Evolutionary conservation across 2,888 invertebrate species (phyloP).

Genomic region (Creontiades dilutus): DNA sequence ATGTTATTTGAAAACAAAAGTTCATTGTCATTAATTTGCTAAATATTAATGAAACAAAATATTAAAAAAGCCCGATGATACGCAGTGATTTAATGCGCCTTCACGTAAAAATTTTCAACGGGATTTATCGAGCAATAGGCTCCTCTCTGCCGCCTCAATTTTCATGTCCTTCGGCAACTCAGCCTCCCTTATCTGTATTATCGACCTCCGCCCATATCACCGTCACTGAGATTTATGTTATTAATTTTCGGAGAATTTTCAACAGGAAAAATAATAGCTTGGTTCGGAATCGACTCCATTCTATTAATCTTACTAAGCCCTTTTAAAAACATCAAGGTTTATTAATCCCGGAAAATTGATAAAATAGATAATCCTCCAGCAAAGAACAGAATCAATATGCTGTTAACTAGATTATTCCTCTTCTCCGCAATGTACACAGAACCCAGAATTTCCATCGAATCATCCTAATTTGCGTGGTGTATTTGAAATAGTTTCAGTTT

Average conservation of each 20-base stretch:
- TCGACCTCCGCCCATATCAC: neutral
- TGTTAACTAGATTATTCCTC: too few species aligned
- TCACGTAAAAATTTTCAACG: neutral
- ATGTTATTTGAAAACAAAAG: too few species aligned
- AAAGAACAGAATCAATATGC: too few species aligned
- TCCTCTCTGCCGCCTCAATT: neutral
- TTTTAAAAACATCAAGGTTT: neutral
- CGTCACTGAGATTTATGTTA: constrained; percentile 20
- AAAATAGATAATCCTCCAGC: neutral
- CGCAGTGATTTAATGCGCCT: too few species aligned
- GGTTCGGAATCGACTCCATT: neutral
- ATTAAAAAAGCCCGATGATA: too few species aligned
- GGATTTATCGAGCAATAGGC: neutral
- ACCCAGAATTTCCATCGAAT: too few species aligned
- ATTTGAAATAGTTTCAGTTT: too few species aligned
- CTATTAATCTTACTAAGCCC: neutral
- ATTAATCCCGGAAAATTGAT: neutral
- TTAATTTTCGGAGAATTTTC: neutral
- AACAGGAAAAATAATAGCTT: neutral
- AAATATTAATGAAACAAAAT: too few species aligned
- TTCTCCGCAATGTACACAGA: too few species aligned
- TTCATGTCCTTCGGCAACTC: constrained; percentile 4
- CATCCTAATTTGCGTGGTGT: too few species aligned
- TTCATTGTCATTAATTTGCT: too few species aligned
- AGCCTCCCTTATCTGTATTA: constrained; percentile 25